A percentile compares a stretch with the other conserved stretches of the same genome.
phyloP scores from a whole-genome alignment of 2,113 vertebrate genomes.

The Anarhynchus alexandrinus region DNA sequence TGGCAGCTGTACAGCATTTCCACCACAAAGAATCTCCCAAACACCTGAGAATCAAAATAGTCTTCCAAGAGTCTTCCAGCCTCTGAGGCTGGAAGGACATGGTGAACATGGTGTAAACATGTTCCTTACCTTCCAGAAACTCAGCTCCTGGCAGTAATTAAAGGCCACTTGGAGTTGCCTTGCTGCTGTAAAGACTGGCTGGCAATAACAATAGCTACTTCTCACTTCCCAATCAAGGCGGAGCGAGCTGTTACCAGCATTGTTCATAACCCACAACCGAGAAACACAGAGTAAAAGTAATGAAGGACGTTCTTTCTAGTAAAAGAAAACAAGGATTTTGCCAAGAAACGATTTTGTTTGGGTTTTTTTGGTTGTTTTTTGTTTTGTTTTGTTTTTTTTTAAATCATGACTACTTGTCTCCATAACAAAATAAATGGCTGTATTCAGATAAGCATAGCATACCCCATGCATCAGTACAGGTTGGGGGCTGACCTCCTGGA shows the following conservation, averaged over 20 bases:
- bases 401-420: background rate
- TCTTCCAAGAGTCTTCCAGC: background rate
- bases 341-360: background rate
- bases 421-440: background rate
- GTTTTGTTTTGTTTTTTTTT: background rate
- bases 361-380: too few relatives aligned
- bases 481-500: too few relatives aligned
- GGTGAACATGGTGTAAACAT: background rate
- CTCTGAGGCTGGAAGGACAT: rapidly evolving
- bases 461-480: too few relatives aligned
- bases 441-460: background rate
- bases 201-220: background rate
- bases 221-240: background rate
- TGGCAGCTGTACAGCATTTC: background rate
- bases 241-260: background rate
- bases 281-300: background rate
- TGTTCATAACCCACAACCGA: background rate
- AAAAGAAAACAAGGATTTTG: background rate
- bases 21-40: background rate
- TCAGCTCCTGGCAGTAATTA: background rate
- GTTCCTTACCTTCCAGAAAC: background rate
- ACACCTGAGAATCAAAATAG: background rate
- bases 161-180: background rate
- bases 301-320: background rate
- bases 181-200: background rate